Evolutionary conservation across 2,797 vertebrate species (phyloP).

Genomic region (Hyperoplus immaculatus): DNA sequence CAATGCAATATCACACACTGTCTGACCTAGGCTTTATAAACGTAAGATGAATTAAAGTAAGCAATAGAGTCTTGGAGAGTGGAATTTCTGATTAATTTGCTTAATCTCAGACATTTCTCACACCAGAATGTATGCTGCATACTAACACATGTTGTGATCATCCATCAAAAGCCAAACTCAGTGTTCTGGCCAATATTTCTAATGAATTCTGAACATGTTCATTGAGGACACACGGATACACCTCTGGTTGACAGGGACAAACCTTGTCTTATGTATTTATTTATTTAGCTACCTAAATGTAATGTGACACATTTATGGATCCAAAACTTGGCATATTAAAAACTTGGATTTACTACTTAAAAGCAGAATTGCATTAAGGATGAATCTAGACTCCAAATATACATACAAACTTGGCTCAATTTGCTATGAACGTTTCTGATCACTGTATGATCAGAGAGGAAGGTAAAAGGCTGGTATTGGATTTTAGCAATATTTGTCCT

Average conservation of each 20-base stretch:
- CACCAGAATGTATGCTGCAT: constrained; percentile 8
- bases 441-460: constrained; percentile 14
- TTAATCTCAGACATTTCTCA: constrained; percentile 5
- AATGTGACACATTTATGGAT: constrained; percentile 58
- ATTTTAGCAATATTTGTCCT: constrained; percentile 48
- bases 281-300: constrained; percentile 39
- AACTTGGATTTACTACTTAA: constrained; percentile 32
- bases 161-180: constrained; percentile 45
- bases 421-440: constrained; percentile 34
- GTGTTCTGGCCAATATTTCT: constrained; percentile 25
- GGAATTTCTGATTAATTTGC: constrained; percentile 8
- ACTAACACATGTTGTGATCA: constrained; percentile 36
- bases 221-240: constrained; percentile 22
- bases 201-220: constrained; percentile 35
- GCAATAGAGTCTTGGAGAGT: not conserved
- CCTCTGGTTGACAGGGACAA: constrained; percentile 22
- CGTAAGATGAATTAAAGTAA: not conserved
- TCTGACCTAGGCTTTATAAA: constrained; percentile 1
- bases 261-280: constrained; percentile 27
- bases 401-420: constrained; percentile 18
- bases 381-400: constrained; percentile 13
- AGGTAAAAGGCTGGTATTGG: constrained; percentile 23
- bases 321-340: constrained; percentile 20
- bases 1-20: not conserved
- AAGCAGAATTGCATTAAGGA: constrained; percentile 49